Base-by-base conservation (phyloP, 2,797 vertebrate species). In the Pampus argenteus region DNA sequence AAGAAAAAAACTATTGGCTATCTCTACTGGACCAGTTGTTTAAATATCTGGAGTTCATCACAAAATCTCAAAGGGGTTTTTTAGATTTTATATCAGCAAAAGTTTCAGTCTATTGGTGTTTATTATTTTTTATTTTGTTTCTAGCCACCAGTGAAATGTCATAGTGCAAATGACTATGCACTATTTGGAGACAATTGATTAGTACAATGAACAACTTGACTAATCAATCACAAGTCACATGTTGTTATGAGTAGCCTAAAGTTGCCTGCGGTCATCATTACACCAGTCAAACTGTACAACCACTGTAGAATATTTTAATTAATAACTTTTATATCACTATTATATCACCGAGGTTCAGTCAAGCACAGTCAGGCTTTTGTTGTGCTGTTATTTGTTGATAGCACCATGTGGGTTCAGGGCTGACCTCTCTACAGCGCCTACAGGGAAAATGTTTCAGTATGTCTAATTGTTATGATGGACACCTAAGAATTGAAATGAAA, bases 191-290 rank as follows among this genome's bases (percentile, higher is more conserved):
- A 67, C 0, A 11, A 87, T 81, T 63, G 71, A 84, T 81, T 66
- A 48, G 42, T 40, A 23, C 58, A 54, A 10, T 36, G 26, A 58
- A 73, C 75, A 61, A 26, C 57, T 71, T 82, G 18, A 54, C 23
- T 13, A 61, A 88, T 90, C 83, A 74, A 85, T 86, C 17, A 20
- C 3, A 11, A 66, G 63, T 74, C 72, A 44, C 79, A 58, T 68
- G 64, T 44, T 62, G 36, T 66, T 74, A 18, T 74, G 68, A 76
- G 49, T 36, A 62, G 45, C 55, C 59, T 40, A 42, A 72, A 52
- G 65, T 50, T 1, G 72, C 61, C 60, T 56, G 66, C 23, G 18
- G 54, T 34, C 29, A 22, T 57, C 59, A 26, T 59, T 28, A 62
- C 60, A 47, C 13, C 61, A 15, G 63, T 70, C 28, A 6, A 1